These are phyloP conservation scores for Platyura marginata DNA, from an alignment of 1,140 invertebrate species.

Conservation along the genomic window DNA sequence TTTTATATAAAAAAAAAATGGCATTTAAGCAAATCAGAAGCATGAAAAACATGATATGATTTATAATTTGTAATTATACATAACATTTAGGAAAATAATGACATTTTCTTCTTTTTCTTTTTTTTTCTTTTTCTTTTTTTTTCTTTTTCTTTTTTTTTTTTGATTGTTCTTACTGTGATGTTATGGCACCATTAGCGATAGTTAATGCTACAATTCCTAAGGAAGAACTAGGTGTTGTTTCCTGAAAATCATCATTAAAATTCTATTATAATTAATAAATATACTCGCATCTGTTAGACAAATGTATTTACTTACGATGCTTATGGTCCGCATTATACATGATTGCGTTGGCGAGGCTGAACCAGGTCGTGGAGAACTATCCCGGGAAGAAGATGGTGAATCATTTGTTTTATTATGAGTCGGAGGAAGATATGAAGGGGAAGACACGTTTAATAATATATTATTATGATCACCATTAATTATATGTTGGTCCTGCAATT, in stretches of 20 bases:
- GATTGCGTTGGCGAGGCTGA: constrained; percentile 13
- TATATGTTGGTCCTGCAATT: no score
- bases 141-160: no score
- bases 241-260: not conserved
- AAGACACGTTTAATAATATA: no score
- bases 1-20: no score
- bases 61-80: no score
- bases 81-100: no score
- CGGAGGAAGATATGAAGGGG: not conserved
- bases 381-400: constrained; percentile 15
- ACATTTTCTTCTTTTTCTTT: no score
- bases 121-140: no score
- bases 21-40: no score
- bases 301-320: constrained; percentile 28
- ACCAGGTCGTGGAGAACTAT: constrained; percentile 18
- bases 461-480: no score
- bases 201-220: not conserved
- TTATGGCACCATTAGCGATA: not conserved
- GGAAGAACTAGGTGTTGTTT: not conserved
- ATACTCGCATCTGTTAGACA: not conserved
- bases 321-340: constrained; percentile 32
- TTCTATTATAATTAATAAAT: not conserved
- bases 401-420: constrained; percentile 2
- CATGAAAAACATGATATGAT: no score
- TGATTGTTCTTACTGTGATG: not conserved